Conservation (phyloP, 2,888 invertebrate species). For the Iselma pallidipennis region DNA sequence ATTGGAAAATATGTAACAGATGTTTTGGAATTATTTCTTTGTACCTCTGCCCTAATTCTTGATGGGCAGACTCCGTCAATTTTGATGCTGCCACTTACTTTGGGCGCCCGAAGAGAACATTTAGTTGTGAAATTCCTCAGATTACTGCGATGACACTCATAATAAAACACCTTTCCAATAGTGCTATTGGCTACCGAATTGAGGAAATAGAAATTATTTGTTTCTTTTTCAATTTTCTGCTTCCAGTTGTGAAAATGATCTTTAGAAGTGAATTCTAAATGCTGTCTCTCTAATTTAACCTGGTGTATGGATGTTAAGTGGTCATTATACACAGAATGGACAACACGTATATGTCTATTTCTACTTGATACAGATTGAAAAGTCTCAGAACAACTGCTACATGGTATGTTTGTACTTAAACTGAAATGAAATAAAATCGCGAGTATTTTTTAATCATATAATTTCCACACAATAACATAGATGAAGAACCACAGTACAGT, state of each 20-base stretch:
- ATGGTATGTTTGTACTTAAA: too few relatives aligned
- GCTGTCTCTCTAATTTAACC: neutral
- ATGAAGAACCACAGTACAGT: too few relatives aligned
- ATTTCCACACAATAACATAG: too few relatives aligned
- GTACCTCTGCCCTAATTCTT: neutral
- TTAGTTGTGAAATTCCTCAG: neutral
- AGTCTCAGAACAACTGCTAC: too few relatives aligned
- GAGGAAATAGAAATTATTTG: constrained; percentile 1
- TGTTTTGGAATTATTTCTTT: neutral
- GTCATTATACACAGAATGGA: neutral
- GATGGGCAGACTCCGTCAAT: constrained; percentile 1
- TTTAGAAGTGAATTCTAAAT: neutral
- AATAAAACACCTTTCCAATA: constrained; percentile 2
- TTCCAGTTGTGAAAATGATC: neutral
- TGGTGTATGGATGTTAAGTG: neutral
- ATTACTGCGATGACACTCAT: constrained; percentile 8
- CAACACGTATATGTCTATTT: neutral
- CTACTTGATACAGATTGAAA: neutral
- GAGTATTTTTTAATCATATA: too few relatives aligned
- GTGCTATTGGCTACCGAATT: constrained; percentile 3
- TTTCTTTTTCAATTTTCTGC: neutral
- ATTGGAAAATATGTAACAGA: neutral
- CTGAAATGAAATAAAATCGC: too few relatives aligned
- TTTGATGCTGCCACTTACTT: constrained; percentile 7
- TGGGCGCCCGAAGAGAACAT: neutral